A percentile compares a stretch with the other conserved stretches of the same genome.
Conservation (phyloP, 2,113 vertebrate species). For the Pionites leucogaster region DNA sequence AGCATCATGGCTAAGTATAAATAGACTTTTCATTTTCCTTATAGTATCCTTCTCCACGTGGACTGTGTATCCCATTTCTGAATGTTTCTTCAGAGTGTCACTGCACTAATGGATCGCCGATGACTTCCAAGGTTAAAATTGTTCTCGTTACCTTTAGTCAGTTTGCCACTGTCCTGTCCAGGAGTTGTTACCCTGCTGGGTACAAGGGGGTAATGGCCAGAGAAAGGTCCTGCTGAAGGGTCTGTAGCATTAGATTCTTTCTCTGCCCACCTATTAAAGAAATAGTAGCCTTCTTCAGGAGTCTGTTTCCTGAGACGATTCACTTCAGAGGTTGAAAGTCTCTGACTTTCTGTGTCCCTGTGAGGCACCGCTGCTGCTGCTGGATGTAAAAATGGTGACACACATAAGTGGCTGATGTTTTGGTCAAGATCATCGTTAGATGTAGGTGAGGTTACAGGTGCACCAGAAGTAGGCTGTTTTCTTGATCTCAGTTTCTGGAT, state of each 20-base stretch:
- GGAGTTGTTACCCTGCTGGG: neutral
- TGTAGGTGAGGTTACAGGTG: neutral
- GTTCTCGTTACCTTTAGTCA: neutral
- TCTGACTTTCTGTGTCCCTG: neutral
- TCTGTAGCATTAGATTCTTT: neutral
- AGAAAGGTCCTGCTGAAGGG: neutral
- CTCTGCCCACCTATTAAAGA: constrained; percentile 9
- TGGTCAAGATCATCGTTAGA: neutral
- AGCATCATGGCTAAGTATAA: neutral
- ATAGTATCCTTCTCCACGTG: neutral
- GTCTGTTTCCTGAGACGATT: neutral
- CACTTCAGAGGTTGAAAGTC: neutral
- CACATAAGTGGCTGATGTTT: neutral
- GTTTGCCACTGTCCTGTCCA: neutral
- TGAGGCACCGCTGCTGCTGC: neutral
- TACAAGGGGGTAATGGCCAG: neutral
- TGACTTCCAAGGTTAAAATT: constrained; percentile 45
- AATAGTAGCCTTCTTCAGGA: neutral
- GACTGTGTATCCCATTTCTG: neutral
- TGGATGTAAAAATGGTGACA: neutral
- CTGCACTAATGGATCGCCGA: constrained; percentile 73
- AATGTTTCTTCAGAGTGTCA: constrained; percentile 68
- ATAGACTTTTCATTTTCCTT: neutral
- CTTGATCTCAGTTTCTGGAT: constrained; percentile 81
- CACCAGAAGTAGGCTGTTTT: neutral